A percentile compares a stretch with the other conserved stretches of the same genome.
Evolutionary conservation across 1,140 invertebrate species (phyloP).

Genomic region (Fopius arisanus): DNA sequence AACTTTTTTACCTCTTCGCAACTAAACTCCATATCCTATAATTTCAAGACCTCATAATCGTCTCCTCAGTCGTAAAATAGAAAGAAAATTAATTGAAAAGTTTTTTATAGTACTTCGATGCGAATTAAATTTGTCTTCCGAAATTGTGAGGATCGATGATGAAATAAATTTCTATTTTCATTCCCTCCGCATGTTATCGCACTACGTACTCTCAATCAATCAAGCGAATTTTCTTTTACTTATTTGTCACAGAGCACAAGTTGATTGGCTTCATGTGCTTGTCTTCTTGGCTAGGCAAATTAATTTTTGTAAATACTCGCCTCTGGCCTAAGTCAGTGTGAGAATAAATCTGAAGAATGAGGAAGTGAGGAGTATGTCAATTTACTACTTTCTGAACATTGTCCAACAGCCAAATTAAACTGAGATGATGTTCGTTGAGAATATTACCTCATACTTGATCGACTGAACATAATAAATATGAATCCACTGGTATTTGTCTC

Average conservation of each 20-base stretch:
- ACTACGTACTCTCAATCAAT: too few species aligned
- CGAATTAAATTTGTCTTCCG: too few species aligned
- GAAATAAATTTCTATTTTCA: too few species aligned
- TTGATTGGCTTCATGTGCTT: not conserved
- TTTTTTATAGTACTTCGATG: too few species aligned
- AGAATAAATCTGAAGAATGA: constrained; percentile 21
- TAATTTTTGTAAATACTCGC: not conserved
- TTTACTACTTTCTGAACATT: constrained; percentile 29
- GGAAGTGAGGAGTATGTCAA: constrained; percentile 41
- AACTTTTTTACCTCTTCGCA: too few species aligned
- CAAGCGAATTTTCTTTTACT: not conserved
- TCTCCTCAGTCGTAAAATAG: too few species aligned
- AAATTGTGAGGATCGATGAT: too few species aligned
- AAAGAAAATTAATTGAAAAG: too few species aligned
- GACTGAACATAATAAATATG: constrained; percentile 8
- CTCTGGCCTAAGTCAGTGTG: constrained; percentile 11
- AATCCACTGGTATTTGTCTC: not conserved
- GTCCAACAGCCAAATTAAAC: not conserved
- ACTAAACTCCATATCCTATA: too few species aligned
- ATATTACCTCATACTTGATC: not conserved
- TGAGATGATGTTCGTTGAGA: not conserved
- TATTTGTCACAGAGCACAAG: not conserved
- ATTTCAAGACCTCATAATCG: too few species aligned
- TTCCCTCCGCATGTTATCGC: too few species aligned
- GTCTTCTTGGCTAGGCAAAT: not conserved